Evolutionary conservation across 1,140 invertebrate species (phyloP).

Genomic region (Araneus ventricosus): DNA sequence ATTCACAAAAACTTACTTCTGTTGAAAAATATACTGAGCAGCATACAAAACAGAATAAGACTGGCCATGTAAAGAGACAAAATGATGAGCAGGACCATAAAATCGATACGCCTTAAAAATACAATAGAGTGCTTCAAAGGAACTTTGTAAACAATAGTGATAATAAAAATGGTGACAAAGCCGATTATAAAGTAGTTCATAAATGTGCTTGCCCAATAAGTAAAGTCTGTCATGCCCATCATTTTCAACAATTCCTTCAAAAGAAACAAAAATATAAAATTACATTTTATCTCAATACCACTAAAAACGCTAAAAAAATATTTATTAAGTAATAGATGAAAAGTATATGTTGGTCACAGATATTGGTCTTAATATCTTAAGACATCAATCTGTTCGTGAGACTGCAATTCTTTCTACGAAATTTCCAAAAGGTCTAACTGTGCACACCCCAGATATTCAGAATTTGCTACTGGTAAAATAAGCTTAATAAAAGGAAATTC

Average conservation of each 20-base stretch:
- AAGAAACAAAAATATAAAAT: neutral
- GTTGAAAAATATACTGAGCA: constrained; percentile 76
- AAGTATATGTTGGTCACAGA: no score
- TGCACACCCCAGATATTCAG: neutral
- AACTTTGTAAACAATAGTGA: constrained; percentile 82
- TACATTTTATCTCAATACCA: no score
- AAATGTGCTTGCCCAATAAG: constrained; percentile 85
- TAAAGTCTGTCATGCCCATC: constrained; percentile 84
- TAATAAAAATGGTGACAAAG: constrained; percentile 80
- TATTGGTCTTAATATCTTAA: no score
- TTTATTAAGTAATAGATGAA: no score
- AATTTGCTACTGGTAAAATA: no score
- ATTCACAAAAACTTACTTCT: constrained; percentile 60
- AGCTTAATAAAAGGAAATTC: no score
- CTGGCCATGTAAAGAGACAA: constrained; percentile 68
- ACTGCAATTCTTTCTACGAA: no score
- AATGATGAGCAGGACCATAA: constrained; percentile 80
- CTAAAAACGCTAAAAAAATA: neutral
- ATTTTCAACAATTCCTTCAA: constrained; percentile 84
- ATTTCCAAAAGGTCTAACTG: neutral
- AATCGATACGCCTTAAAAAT: constrained; percentile 83
- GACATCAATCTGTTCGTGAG: no score
- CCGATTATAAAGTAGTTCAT: constrained; percentile 83
- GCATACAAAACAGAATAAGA: constrained; percentile 77
- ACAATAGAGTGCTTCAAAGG: constrained; percentile 75